phyloP scores from a whole-genome alignment of 2,888 invertebrate species.

The Mimas tiliae region DNA sequence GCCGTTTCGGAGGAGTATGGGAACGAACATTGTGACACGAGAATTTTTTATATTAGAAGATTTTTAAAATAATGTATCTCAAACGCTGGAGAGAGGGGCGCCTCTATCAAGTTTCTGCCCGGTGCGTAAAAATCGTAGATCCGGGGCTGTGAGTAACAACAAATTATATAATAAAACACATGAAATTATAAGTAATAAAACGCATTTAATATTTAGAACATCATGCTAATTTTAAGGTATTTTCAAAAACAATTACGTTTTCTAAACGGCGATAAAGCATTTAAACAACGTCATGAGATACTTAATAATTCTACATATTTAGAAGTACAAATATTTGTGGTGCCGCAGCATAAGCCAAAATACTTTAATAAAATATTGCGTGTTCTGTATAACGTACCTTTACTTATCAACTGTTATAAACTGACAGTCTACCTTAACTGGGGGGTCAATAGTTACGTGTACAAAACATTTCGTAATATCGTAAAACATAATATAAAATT shows the following conservation, averaged over 20 bases:
- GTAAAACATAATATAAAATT: neutral
- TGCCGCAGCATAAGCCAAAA: conserved; percentile 51
- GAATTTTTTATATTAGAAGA: too few species aligned
- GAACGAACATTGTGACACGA: too few species aligned
- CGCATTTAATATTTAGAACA: conserved; percentile 67
- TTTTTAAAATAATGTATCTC: too few species aligned
- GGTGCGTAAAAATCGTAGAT: too few species aligned
- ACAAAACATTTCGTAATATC: neutral
- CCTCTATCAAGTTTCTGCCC: too few species aligned
- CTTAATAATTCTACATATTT: conserved; percentile 44
- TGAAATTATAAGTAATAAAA: conserved; percentile 53
- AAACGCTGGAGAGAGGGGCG: too few species aligned
- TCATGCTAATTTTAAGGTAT: conserved; percentile 62
- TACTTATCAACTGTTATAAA: conserved; percentile 30
- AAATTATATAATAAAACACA: conserved; percentile 36
- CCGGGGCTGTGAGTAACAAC: too few species aligned
- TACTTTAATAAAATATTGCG: conserved; percentile 42
- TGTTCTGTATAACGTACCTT: conserved; percentile 31
- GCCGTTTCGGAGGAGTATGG: too few species aligned
- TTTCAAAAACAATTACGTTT: conserved; percentile 57
- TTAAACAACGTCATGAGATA: conserved; percentile 51
- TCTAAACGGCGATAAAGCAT: conserved; percentile 67
- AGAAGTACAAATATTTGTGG: conserved; percentile 49
- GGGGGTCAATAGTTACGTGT: neutral
- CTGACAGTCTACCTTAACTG: neutral